Percentiles rank a stretch among this genome's conserved stretches.
phyloP scores from a whole-genome alignment of 2,888 invertebrate species.

The Cantharis lateralis region DNA sequence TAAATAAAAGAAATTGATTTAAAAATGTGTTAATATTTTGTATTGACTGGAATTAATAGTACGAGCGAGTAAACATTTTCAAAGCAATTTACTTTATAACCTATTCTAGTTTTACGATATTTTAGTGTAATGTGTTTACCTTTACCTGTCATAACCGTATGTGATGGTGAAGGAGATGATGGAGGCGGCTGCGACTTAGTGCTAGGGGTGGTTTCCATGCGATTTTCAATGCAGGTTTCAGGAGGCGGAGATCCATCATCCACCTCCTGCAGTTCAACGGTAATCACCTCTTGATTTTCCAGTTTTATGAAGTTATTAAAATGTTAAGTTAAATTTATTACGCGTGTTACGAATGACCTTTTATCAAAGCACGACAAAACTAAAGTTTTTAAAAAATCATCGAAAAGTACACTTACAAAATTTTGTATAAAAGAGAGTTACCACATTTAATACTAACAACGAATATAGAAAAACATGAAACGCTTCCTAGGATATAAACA shows the following conservation, averaged over 20 bases:
- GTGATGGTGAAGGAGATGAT: slow-evolving; percentile 51
- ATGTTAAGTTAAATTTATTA: not conserved
- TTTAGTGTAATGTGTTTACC: slow-evolving; percentile 33
- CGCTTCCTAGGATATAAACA: not conserved
- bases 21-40: not conserved
- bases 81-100: not conserved
- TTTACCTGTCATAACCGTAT: slow-evolving; percentile 57
- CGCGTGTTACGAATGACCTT: not conserved
- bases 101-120: not conserved
- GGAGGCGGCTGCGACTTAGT: slow-evolving; percentile 42
- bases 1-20: not conserved
- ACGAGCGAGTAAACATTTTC: not conserved
- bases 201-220: slow-evolving; percentile 41
- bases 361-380: not conserved
- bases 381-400: not conserved
- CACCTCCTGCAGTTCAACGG: slow-evolving; percentile 55
- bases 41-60: not conserved
- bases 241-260: slow-evolving; percentile 50
- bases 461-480: not conserved
- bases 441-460: not conserved
- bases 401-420: not conserved
- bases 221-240: slow-evolving; percentile 41
- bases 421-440: not conserved
- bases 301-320: slow-evolving; percentile 43
- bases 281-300: slow-evolving; percentile 52